Base-by-base conservation (phyloP, 2,797 vertebrate genomes). In the Acanthurus lineatus region DNA sequence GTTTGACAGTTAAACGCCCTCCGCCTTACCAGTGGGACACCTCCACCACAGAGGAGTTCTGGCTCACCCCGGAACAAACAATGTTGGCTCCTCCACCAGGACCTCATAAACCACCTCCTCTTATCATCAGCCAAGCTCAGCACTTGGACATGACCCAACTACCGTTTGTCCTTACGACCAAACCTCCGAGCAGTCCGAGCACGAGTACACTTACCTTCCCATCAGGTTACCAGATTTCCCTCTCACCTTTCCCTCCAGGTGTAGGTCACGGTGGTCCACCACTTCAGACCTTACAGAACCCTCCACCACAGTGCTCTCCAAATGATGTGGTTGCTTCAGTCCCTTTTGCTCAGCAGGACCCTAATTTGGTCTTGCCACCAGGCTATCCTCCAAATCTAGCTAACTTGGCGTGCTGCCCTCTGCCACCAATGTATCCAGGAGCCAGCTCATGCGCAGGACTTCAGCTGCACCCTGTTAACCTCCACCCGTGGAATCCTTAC, bases 1-100 rank as follows among this genome's bases (percentile, higher is more conserved):
- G 89, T 68, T 91, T 97, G 58, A 82, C 94, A 4, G 81, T 97
- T 0, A 99, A 99, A 87, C 96, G 97, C 25, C 97, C 98, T 6
- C 98, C 98, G 0, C 98, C 98, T 0, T 99, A 99, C 90, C 98
- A 99, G 63, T 99, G 98, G 98, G 98, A 99, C 80, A 88, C 97
- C 35, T 85, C 97, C 76, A 90, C 97, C 69, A 93, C 95, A 9
- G 98, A 99, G 90, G 97, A 99, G 83, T 96, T 99, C 79, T 99
- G 98, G 98, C 96, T 99, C 79, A 96, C 97, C 56, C 97, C 98
- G 57, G 98, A 98, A 81, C 97, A 97, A 91, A 96, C 96, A 52
- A 92, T 96, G 87, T 90, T 96, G 63, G 92, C 92, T 65, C 92
- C 96, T 58, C 95, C 96, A 63, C 94, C 96, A 56, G 95, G 93